These are phyloP conservation scores for Polyergus mexicanus DNA, from an alignment of 1,140 invertebrate genomes.

Conservation along the genomic window DNA sequence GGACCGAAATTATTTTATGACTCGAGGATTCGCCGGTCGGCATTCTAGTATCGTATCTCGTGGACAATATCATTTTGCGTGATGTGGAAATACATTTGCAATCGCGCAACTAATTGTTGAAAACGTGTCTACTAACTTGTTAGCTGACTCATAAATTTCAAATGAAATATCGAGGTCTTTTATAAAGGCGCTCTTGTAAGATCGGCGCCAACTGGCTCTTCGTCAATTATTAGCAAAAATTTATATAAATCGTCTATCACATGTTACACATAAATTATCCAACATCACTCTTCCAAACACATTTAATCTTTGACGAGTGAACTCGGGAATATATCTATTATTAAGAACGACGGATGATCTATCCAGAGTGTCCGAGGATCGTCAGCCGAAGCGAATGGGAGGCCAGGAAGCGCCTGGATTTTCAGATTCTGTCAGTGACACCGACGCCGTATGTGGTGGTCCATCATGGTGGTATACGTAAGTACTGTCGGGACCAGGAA, in stretches of 20 bases:
- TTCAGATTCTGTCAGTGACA: slow-evolving; percentile 12
- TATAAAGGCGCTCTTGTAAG: background rate
- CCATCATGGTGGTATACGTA: slow-evolving; percentile 79
- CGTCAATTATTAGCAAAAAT: background rate
- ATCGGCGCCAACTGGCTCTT: background rate
- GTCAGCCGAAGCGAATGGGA: slow-evolving; percentile 87
- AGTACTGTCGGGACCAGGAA: slow-evolving; percentile 78
- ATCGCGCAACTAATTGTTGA: slow-evolving; percentile 51
- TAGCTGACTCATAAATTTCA: slow-evolving; percentile 15
- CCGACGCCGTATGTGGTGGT: slow-evolving; percentile 80
- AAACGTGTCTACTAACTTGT: slow-evolving; percentile 24
- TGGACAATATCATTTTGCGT: slow-evolving; percentile 18
- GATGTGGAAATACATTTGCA: background rate
- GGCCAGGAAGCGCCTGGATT: slow-evolving; percentile 87
- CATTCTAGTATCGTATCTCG: background rate
- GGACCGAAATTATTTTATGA: slow-evolving; percentile 18
- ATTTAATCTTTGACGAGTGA: background rate
- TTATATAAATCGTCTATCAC: background rate
- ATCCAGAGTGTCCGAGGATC: slow-evolving; percentile 77
- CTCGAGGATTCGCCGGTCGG: background rate
- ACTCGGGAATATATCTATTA: background rate
- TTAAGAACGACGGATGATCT: background rate
- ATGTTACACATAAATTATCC: background rate
- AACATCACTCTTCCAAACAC: background rate
- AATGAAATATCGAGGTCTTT: background rate